Evolutionary conservation across 37 sponge, comb jelly and placozoan species (phyloP).

Genomic region (Spongilla lacustris): DNA sequence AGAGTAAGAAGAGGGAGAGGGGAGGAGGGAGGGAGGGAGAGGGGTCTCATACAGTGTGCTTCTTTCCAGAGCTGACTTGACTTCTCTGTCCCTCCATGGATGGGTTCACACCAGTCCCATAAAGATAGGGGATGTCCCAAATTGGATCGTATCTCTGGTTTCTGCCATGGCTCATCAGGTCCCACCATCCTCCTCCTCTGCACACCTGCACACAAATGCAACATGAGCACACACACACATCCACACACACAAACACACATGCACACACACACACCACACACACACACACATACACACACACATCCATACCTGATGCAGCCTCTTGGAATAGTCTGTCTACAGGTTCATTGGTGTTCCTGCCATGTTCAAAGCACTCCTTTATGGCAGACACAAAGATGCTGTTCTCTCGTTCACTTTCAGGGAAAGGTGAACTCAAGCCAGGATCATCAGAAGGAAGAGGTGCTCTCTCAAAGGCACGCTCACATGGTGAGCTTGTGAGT

Average conservation of each 20-base stretch:
- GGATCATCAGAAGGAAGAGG: neutral
- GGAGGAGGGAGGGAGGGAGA: neutral
- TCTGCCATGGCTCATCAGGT: constrained; percentile 54
- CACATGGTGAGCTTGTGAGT: constrained; percentile 57
- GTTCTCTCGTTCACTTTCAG: constrained; percentile 44
- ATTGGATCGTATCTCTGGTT: constrained; percentile 73
- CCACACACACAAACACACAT: neutral
- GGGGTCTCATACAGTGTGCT: constrained; percentile 62
- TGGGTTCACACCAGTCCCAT: constrained; percentile 43
- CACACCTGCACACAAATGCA: neutral
- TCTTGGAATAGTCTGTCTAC: constrained; percentile 56
- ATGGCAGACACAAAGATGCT: constrained; percentile 79
- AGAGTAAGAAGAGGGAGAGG: neutral
- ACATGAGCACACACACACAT: neutral
- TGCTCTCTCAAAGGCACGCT: constrained; percentile 59
- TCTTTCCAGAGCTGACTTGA: constrained; percentile 50
- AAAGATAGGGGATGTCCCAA: constrained; percentile 67
- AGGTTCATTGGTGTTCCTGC: constrained; percentile 26
- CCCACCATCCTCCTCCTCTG: constrained; percentile 4
- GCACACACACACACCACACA: neutral
- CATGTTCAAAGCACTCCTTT: constrained; percentile 54
- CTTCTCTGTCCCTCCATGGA: constrained; percentile 14
- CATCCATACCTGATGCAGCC: constrained; percentile 35
- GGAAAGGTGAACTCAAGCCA: neutral
- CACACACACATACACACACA: constrained; percentile 2